These are phyloP conservation scores for Aldrovandia affinis DNA, from an alignment of 2,797 vertebrate genomes.

Conservation along the genomic window DNA sequence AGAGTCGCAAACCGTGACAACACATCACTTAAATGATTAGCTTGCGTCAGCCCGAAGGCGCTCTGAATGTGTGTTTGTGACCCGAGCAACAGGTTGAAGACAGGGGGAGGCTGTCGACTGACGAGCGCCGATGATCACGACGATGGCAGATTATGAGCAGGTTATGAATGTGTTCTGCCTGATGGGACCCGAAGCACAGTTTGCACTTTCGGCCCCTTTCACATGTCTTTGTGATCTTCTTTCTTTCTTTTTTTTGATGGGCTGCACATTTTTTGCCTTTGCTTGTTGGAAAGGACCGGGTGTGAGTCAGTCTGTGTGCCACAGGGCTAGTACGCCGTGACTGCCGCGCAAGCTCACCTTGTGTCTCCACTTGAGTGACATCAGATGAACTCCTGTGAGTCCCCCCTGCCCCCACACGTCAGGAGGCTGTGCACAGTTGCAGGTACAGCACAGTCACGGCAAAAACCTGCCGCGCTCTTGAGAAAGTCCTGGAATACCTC, in stretches of 20 bases:
- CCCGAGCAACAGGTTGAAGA: not conserved
- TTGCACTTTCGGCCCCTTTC: not conserved
- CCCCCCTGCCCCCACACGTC: slow-evolving; percentile 32
- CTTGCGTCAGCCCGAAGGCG: not conserved
- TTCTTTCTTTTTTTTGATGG: not conserved
- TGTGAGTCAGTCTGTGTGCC: not conserved
- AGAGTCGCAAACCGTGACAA: not conserved
- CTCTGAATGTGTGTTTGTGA: slow-evolving; percentile 6
- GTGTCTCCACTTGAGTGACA: slow-evolving; percentile 48
- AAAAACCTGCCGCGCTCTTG: slow-evolving; percentile 26
- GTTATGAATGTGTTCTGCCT: not conserved
- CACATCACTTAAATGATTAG: not conserved
- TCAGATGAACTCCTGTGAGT: slow-evolving; percentile 30
- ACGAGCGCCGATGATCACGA: no score
- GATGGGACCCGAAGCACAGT: not conserved
- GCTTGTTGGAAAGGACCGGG: not conserved
- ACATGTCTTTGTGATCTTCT: not conserved
- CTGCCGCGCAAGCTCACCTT: slow-evolving; percentile 37
- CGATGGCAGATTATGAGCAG: not conserved
- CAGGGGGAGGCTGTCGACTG: not conserved
- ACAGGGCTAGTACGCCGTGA: slow-evolving; percentile 12
- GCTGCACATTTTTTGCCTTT: not conserved
- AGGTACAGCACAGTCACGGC: slow-evolving; percentile 36
- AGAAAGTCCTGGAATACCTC: slow-evolving; percentile 42
- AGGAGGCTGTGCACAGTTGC: slow-evolving; percentile 34